phyloP scores from a whole-genome alignment of 2,113 vertebrate species.

The Progne subis region DNA sequence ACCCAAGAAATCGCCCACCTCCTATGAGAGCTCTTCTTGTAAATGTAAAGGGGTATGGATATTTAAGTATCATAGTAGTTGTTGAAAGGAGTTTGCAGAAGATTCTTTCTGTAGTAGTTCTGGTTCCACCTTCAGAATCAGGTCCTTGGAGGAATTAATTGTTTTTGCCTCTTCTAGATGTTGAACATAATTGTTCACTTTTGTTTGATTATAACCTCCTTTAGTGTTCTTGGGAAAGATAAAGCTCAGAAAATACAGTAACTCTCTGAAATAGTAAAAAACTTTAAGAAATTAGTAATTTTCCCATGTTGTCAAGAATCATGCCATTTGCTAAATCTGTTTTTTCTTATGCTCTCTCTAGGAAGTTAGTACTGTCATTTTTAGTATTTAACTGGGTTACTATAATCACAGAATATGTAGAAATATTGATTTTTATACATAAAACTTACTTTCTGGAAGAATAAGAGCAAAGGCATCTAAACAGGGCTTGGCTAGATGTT shows the following conservation, averaged over 20 bases:
- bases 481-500: not conserved
- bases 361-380: not conserved
- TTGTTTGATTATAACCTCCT: not conserved
- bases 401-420: not conserved
- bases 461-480: not conserved
- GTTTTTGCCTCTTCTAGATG: not conserved
- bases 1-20: not conserved
- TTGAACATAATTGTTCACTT: not conserved
- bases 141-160: not conserved
- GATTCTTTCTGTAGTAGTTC: not conserved
- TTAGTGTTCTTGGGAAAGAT: not conserved
- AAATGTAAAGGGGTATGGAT: not conserved
- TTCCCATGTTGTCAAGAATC: not conserved
- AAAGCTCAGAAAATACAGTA: not conserved
- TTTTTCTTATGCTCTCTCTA: not conserved
- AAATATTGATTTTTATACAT: not conserved
- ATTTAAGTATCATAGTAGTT: not conserved
- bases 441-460: not conserved
- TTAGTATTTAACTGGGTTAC: not conserved
- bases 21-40: not conserved
- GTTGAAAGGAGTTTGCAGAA: not conserved
- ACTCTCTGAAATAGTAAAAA: not conserved
- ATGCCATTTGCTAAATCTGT: not conserved
- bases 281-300: not conserved
- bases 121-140: not conserved